Percentiles rank a stretch among this genome's conserved stretches.
Conservation (phyloP, 2,113 vertebrate species). For the Mobula hypostoma region DNA sequence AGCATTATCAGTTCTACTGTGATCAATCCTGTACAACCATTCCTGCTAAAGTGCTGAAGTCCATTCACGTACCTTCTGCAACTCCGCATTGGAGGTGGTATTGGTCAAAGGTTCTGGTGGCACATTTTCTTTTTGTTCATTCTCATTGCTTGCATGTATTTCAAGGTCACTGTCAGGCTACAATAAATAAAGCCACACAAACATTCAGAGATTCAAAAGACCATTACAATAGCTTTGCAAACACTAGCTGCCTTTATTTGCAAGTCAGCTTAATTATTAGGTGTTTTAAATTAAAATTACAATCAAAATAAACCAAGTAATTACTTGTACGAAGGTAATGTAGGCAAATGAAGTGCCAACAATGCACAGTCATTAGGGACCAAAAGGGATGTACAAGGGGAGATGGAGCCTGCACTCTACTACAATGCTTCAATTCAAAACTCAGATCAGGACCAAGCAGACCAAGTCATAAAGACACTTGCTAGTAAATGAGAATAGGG, state of each 20-base stretch:
- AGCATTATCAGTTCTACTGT: neutral
- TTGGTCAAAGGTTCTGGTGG: conserved; percentile 3
- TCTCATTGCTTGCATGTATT: neutral
- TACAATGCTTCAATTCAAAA: neutral
- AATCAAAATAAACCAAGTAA: neutral
- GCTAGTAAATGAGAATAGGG: neutral
- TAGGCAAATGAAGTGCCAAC: neutral
- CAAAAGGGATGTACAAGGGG: neutral
- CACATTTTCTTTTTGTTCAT: conserved; percentile 8
- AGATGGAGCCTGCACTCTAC: neutral
- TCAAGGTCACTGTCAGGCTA: conserved; percentile 7
- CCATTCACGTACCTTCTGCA: neutral
- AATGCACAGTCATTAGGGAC: neutral
- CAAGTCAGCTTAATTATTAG: neutral
- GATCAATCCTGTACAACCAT: neutral
- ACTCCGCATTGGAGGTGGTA: neutral
- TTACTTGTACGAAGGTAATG: neutral
- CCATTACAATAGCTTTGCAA: neutral
- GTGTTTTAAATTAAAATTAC: neutral
- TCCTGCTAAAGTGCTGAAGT: neutral
- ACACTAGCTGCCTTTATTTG: neutral
- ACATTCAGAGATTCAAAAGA: neutral
- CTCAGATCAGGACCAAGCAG: neutral
- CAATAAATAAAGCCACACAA: neutral
- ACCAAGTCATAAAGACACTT: neutral